Base-by-base conservation (phyloP, 2,888 invertebrate species). In the Trichogramma dendrolimi region DNA sequence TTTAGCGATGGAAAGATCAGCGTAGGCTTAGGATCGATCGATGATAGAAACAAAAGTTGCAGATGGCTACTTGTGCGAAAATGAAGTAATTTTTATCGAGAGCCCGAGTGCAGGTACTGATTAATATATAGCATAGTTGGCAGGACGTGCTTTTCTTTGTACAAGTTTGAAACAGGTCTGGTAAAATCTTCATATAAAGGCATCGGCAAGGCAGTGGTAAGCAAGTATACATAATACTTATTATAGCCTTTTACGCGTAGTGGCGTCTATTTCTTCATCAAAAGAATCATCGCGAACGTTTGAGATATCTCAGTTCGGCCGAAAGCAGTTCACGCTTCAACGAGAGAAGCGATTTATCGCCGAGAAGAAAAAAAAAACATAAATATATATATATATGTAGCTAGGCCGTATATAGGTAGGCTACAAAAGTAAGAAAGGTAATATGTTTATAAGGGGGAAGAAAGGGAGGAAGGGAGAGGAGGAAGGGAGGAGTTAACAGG, bases 261-360 rank as follows among this genome's bases (percentile, higher is more conserved):
- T 6, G 54, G 44, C 55, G 60, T 60, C 57, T 61, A 61, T 61
- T 61, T 61, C 61, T 57, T 61, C 57, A 57, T 57, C 57, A 52
- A 57, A 61, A 52, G 61, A 57, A 61, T 53, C 55, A 60, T 60
- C 56, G 41, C 57, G 38, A 7, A 39, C 39, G 56, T 57, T 57
- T 14, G 11, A 57, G 58, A 62, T 58, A 55, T 62, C 58, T 62
- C 55, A 58, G 62, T 62, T 52, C 38, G 41, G 38, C n/a, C 46
- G 40, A 43, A 27, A 53, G 39, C 43, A 46, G 48, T 42, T 53
- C 60, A 56, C 60, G 58, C 58, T 62, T 58, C 58, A 62, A 58
- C 62, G 58, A 62, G 58, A 58, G 54, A 58, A 55, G 40, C 58
- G 58, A 58, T 62, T 62, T 62, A 62, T 62, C 58, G 58, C 58